Percentiles rank a stretch among this genome's conserved stretches.
Conservation (phyloP, 2,888 invertebrate species). For the Scaptomyza tumidula region DNA sequence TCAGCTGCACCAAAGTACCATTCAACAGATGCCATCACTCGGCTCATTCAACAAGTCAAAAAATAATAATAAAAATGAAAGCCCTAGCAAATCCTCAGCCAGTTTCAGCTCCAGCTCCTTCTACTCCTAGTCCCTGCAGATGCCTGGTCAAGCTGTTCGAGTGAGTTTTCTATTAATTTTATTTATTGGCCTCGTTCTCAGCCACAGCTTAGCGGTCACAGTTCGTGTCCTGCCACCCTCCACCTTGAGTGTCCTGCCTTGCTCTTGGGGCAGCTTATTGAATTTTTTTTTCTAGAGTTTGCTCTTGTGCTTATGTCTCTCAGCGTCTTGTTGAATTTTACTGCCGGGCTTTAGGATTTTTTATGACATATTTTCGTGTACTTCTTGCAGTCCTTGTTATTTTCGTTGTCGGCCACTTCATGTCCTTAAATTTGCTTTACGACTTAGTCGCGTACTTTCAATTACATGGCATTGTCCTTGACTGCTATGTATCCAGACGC, state of each 20-base stretch:
- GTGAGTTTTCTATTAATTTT: constrained; percentile 75
- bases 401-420: constrained; percentile 53
- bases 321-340: constrained; percentile 49
- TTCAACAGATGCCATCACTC: constrained; percentile 66
- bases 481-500: constrained; percentile 12
- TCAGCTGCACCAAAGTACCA: constrained; percentile 37
- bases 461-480: constrained; percentile 74
- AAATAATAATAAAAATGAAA: constrained; percentile 58
- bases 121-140: constrained; percentile 10
- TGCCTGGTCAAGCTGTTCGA: constrained; percentile 67
- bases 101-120: neutral
- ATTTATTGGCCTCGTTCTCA: constrained; percentile 73
- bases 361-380: constrained; percentile 51
- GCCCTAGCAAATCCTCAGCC: constrained; percentile 31
- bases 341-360: constrained; percentile 54
- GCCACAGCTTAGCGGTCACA: constrained; percentile 51
- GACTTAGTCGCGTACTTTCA: constrained; percentile 72
- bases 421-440: constrained; percentile 74
- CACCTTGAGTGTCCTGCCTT: constrained; percentile 10
- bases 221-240: constrained; percentile 56
- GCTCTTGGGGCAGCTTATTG: constrained; percentile 63
- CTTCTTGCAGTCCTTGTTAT: constrained; percentile 13
- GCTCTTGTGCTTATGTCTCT: constrained; percentile 65
- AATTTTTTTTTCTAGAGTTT: constrained; percentile 77
- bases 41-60: constrained; percentile 74